Base-by-base conservation (phyloP, 2,113 vertebrate genomes). In the Oreochromis spilurus region DNA sequence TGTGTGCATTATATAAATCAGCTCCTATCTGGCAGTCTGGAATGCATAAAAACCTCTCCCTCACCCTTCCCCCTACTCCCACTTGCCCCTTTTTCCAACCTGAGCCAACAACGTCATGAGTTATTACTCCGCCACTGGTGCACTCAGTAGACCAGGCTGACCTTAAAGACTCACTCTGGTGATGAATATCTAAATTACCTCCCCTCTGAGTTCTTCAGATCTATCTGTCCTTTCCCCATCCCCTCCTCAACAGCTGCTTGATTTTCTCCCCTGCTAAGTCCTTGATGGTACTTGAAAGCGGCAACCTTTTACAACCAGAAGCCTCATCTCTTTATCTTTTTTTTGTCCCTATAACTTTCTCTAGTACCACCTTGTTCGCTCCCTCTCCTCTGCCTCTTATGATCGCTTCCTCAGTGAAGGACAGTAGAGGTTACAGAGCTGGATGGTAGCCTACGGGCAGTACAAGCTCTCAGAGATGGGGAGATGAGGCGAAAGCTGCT, bases 121-220 rank as follows among this genome's bases (percentile, higher is more conserved):
- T 79, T 91, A 91, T 88, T 85, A 60, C 40, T 89, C 87, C 38
- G 24, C 19, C 78, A 72, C 54, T 13, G n/a, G 43, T 57, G 45
- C 65, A 81, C 85, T 81, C 43, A 45, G 87, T 13, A 58, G 72
- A 84, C 60, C 83, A 29, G 87, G 29, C 58, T 85, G 87, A 92
- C 87, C 92, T 90, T 85, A 85, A 77, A 87, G 78, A 87, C 84
- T 86, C 62, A 72, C 84, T 91, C 62, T 82, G 72, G 21, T 84
- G 65, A 93, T 88, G 84, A 92, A 90, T 87, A 89, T 83, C 83
- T 84, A 89, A 91, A 91, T 81, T 81, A 77, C 54, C 57, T 87
- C 82, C 77, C 65, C 53, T 79, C 48, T 48, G 83, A 92, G 67
- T 65, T 87, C 57, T 31, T 81, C 43, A 65, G 2, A 88, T 85